Percentiles rank a stretch among this genome's conserved stretches.
Evolutionary conservation across 2,113 vertebrate species (phyloP).

Genomic region (Leuciscus idus): DNA sequence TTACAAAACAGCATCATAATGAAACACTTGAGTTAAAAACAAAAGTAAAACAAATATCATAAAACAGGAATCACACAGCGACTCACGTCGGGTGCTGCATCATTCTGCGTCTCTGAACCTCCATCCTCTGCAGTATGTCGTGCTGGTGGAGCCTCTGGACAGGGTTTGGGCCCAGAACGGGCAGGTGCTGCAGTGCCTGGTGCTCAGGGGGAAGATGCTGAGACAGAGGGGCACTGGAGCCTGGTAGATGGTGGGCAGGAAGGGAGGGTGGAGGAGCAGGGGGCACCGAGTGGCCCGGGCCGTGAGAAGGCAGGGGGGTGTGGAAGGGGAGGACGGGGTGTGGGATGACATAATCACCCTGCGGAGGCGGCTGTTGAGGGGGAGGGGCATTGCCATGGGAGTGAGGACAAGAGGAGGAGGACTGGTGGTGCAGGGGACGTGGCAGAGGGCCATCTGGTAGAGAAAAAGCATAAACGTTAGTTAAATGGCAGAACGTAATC

Average conservation of each 20-base stretch:
- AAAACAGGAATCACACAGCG: background rate
- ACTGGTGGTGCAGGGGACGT: conserved; percentile 89
- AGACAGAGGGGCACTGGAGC: conserved; percentile 82
- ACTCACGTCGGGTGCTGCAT: conserved; percentile 98
- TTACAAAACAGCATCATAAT: background rate
- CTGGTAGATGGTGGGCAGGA: conserved; percentile 85
- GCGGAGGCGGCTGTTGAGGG: conserved; percentile 86
- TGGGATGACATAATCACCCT: conserved; percentile 93
- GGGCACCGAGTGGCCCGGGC: conserved; percentile 85
- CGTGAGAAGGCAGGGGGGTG: conserved; percentile 86
- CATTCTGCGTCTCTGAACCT: conserved; percentile 93
- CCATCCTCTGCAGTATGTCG: conserved; percentile 97
- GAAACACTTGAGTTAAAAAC: background rate
- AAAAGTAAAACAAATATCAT: background rate
- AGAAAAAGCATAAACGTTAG: background rate
- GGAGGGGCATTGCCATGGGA: conserved; percentile 91
- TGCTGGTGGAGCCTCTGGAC: conserved; percentile 93
- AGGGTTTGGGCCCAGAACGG: conserved; percentile 82
- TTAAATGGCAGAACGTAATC: background rate
- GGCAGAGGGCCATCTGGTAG: conserved; percentile 50
- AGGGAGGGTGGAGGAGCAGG: conserved; percentile 84
- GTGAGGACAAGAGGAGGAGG: conserved; percentile 90
- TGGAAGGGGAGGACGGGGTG: conserved; percentile 94
- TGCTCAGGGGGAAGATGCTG: conserved; percentile 89
- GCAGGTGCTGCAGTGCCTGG: conserved; percentile 89